Evolutionary conservation across 2,113 vertebrate genomes (phyloP).

Genomic region (Pygoscelis adeliae): DNA sequence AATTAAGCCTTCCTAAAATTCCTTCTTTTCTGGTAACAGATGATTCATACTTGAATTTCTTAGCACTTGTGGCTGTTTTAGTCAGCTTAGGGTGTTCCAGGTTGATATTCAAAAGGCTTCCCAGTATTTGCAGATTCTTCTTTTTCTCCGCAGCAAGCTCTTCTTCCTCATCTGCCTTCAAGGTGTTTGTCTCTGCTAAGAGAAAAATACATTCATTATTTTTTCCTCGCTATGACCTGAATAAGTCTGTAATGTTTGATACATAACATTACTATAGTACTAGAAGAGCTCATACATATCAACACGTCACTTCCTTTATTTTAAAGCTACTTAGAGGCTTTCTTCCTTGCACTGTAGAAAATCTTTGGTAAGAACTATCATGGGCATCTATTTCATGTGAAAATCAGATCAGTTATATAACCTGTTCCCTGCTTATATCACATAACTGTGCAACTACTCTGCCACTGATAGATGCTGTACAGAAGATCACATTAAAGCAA

Average conservation of each 20-base stretch:
- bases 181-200: slow-evolving; percentile 30
- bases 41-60: slow-evolving; percentile 86
- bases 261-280: neutral
- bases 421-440: neutral
- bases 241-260: neutral
- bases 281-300: neutral
- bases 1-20: neutral
- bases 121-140: slow-evolving; percentile 86
- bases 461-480: neutral
- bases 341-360: neutral
- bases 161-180: slow-evolving; percentile 58
- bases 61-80: slow-evolving; percentile 71
- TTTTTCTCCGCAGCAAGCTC: slow-evolving; percentile 85
- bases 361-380: neutral
- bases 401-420: neutral
- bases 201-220: neutral
- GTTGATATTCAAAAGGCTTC: slow-evolving; percentile 79
- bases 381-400: neutral
- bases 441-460: neutral
- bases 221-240: neutral
- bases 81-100: slow-evolving; percentile 49
- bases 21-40: neutral
- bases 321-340: neutral
- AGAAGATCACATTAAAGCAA: neutral
- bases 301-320: neutral